phyloP scores from a whole-genome alignment of 2,888 invertebrate species.

The Aricia artaxerxes region DNA sequence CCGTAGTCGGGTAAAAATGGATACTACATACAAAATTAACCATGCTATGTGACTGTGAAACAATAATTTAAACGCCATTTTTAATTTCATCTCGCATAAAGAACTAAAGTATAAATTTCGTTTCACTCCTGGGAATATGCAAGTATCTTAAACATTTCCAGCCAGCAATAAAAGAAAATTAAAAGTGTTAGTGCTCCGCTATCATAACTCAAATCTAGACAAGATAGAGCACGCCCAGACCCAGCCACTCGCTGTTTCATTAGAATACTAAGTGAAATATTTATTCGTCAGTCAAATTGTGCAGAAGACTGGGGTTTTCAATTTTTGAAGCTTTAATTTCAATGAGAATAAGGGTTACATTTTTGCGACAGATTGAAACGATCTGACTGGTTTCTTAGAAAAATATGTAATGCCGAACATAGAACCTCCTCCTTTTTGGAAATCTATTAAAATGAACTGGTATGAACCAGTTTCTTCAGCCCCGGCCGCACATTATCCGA shows the following conservation, averaged over 20 bases:
- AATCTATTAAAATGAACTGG: too few relatives aligned
- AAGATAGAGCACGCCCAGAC: slow-evolving; percentile 40
- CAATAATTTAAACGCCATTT: slow-evolving; percentile 1
- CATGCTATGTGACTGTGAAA: neutral
- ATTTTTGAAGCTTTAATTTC: neutral
- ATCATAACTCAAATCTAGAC: slow-evolving; percentile 27
- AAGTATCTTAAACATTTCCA: slow-evolving; percentile 4
- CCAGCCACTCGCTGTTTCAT: neutral
- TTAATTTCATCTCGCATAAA: slow-evolving; percentile 5
- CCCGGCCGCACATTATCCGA: too few relatives aligned
- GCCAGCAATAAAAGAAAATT: slow-evolving; percentile 13
- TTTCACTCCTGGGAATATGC: neutral
- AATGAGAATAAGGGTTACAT: neutral
- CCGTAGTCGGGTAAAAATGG: neutral
- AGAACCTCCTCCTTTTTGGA: too few relatives aligned
- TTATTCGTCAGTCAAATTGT: slow-evolving; percentile 8
- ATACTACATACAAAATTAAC: too few relatives aligned
- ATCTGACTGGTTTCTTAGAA: too few relatives aligned
- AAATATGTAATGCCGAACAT: too few relatives aligned
- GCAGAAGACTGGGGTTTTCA: neutral
- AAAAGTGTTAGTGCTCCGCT: slow-evolving; percentile 9
- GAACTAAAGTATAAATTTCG: neutral
- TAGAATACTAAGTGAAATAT: slow-evolving; percentile 18
- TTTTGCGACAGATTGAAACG: neutral
- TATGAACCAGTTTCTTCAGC: too few relatives aligned